A percentile compares a stretch with the other conserved stretches of the same genome.
These are phyloP conservation scores for Parnassius mnemosyne DNA, from an alignment of 2,888 invertebrate genomes.

Conservation along the genomic window DNA sequence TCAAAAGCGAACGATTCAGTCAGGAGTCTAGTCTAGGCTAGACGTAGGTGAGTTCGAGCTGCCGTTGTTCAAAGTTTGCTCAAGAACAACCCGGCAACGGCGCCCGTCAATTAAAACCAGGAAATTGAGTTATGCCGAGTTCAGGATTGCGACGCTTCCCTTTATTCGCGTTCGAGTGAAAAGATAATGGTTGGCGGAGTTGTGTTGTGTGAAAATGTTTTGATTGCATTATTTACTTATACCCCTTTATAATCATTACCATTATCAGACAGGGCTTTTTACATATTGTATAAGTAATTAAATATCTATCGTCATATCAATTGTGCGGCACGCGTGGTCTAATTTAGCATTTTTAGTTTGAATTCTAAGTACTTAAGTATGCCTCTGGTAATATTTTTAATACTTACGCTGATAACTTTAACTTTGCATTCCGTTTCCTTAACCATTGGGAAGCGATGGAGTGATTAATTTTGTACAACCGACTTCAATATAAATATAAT, in stretches of 20 bases:
- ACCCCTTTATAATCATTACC: not conserved
- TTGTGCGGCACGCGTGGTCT: too few relatives aligned
- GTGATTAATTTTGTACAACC: too few relatives aligned
- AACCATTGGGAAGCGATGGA: too few relatives aligned
- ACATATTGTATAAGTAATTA: too few relatives aligned
- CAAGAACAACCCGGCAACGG: constrained; percentile 24
- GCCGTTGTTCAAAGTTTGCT: constrained; percentile 23
- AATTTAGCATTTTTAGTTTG: too few relatives aligned
- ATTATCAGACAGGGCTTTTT: not conserved
- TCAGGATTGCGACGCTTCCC: constrained; percentile 20
- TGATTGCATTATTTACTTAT: not conserved
- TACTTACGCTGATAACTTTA: too few relatives aligned
- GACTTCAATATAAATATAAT: too few relatives aligned
- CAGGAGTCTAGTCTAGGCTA: constrained; percentile 14
- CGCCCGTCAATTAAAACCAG: constrained; percentile 27
- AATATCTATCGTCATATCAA: too few relatives aligned
- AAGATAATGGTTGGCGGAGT: constrained; percentile 17
- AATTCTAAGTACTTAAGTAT: too few relatives aligned
- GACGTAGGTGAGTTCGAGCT: constrained; percentile 18
- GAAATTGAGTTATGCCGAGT: constrained; percentile 28
- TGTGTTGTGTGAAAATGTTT: constrained; percentile 10
- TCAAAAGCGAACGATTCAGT: constrained; percentile 23
- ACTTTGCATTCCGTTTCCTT: too few relatives aligned
- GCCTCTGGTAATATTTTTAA: too few relatives aligned
- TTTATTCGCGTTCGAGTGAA: constrained; percentile 15